Base-by-base conservation (phyloP, 2,113 vertebrate species). In the Upupa epops region DNA sequence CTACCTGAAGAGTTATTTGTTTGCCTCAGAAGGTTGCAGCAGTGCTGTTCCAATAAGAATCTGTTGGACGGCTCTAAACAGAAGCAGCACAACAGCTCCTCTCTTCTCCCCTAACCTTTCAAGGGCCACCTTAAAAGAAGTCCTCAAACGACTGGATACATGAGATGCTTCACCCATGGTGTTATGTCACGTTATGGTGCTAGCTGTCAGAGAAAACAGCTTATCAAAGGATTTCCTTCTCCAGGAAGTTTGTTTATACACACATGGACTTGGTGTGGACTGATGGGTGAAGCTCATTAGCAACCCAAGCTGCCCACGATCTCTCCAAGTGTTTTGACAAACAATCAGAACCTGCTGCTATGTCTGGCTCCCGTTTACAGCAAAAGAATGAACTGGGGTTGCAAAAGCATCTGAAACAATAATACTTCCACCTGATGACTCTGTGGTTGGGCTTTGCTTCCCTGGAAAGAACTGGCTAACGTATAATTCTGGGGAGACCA, bases 391-490 rank as follows among this genome's bases (percentile, higher is more conserved):
- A 90, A 88, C 2, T 19, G 70, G 74, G 40, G 58, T 59, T 89
- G 88, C 78, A 83, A 94, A 96, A 74, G 61, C 90, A 88, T 51
- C 83, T 83, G 89, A 96, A 91, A 86, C 74, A 59, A n/a, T 81
- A 92, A 95, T 94, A 56, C 88, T 86, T 95, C 94, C 96, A 82
- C 52, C 77, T 52, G 88, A 93, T 89, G 93, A 89, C 90, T 96
- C 86, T 65, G 86, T 81, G 77, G 89, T 24, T 65, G 73, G 59
- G 93, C 84, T 94, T 91, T 96, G 91, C 89, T 92, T 94, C 88
- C 86, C 92, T 95, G 89, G 86, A 95, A 96, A 84, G 88, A 92
- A 92, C 84, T 86, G 37, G 91, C 86, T 94, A 93, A 49, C 94
- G 61, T 36, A 86, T 71, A 89, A 71, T 91, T 86, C 94, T 55